Percentiles rank a stretch among this genome's conserved stretches.
These are phyloP conservation scores for Pseudopleuronectes americanus DNA, from an alignment of 2,797 vertebrate species.

Conservation along the genomic window DNA sequence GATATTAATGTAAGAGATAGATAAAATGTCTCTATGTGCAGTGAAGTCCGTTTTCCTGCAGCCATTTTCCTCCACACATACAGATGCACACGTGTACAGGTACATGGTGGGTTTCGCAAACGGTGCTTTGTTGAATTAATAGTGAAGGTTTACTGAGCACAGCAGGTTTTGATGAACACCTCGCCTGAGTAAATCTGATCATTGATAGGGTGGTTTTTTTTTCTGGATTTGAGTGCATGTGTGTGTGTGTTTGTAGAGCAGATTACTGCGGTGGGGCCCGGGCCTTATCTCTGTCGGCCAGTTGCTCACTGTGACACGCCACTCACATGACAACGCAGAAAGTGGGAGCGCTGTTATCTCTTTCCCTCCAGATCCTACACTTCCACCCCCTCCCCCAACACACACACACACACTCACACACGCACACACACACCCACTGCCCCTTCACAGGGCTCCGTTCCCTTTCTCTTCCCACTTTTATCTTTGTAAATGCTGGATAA, in stretches of 20 bases:
- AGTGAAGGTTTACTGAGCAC: conserved; percentile 33
- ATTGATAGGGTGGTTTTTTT: conserved; percentile 49
- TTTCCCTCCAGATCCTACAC: conserved; percentile 59
- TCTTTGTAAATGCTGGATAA: conserved; percentile 23
- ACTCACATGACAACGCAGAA: conserved; percentile 58
- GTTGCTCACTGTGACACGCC: conserved; percentile 55
- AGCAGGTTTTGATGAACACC: conserved; percentile 58
- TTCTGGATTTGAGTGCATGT: conserved; percentile 27
- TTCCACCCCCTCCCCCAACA: conserved; percentile 6
- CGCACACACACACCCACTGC: not conserved
- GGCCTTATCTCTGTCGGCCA: conserved; percentile 64
- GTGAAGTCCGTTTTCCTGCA: not conserved
- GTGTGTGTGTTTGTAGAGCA: conserved; percentile 52
- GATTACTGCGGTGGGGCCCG: conserved; percentile 56
- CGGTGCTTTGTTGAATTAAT: conserved; percentile 37
- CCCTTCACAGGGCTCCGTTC: conserved; percentile 14
- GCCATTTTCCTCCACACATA: not conserved
- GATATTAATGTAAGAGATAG: too few species aligned
- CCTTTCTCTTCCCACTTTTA: conserved; percentile 6
- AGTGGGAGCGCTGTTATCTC: conserved; percentile 67
- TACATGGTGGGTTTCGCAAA: conserved; percentile 31
- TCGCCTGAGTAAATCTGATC: conserved; percentile 64
- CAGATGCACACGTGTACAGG: not conserved
- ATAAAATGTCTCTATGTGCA: too few species aligned
- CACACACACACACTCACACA: not conserved